Base-by-base conservation (phyloP, 2,888 invertebrate genomes). In the Hydraecia micacea region DNA sequence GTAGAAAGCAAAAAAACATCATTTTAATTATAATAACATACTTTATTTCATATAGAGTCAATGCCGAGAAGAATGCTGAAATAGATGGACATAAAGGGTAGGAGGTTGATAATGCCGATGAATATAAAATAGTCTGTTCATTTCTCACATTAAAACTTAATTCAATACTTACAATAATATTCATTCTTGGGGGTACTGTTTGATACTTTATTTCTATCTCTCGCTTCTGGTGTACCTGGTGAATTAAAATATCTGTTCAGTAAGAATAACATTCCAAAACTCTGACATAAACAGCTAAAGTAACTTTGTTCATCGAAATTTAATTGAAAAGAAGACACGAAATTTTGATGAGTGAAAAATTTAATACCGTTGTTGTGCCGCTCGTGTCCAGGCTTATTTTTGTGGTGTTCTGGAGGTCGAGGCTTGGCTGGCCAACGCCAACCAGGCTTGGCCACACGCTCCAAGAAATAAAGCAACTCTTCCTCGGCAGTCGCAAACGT, bases 381-480 rank as follows among this genome's bases (percentile, higher is more conserved):
- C 69, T 96, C 96, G 77, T 96, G 96, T 25, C 93, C 95, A 65
- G 91, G 92, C 77, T 97, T 97, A 81, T 96, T 96, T 87, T 96
- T 97, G 91, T 98, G 98, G 76, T 98, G 98, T 90, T 98, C 98
- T 72, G 97, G 97, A 39, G 97, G 97, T 67, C 97, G 97, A 81
- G 97, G 97, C 93, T 97, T 98, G 84, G 97, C 97, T 83, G 98
- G 98, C 99, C 98, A 99, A 89, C 98, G 98, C 98, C 98, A 99
- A 76, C 98, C 98, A n/a, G 98, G 98, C 91, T 97, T 97, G 80
- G 98, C 98, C 91, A 98, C 98, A 92, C 98, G 97, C 89, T 98
- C 97, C 91, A 99, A 93, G 94, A 99, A 99, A 94, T 98, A 98
- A 32, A 98, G 93, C 73, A 99, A 95, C 92, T 98, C 98, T 73